These are phyloP conservation scores for Drosophila kuntzei DNA, from an alignment of 2,888 invertebrate species.

Conservation along the genomic window DNA sequence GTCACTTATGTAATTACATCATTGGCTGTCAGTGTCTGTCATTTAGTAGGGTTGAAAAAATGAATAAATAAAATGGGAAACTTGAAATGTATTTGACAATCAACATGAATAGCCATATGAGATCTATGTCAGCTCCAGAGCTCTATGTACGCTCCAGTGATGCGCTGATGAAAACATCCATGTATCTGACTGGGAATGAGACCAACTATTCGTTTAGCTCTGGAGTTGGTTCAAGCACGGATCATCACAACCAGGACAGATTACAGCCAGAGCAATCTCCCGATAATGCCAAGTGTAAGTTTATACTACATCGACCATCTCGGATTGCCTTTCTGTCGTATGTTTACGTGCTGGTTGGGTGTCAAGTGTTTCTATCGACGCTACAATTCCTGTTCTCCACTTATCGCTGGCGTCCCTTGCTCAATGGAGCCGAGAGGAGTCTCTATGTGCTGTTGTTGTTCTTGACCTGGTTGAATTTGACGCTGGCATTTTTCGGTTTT, in stretches of 20 bases:
- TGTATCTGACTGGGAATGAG: not conserved
- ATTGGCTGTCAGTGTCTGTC: conserved; percentile 2
- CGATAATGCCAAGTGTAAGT: not conserved
- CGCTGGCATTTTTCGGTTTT: conserved; percentile 54
- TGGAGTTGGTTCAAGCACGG: conserved; percentile 13
- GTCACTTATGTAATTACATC: not conserved
- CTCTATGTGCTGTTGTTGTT: conserved; percentile 49
- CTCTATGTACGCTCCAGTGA: conserved; percentile 29
- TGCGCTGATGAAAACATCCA: not conserved
- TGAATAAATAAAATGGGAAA: conserved; percentile 3
- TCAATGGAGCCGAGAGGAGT: conserved; percentile 31
- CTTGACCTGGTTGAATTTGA: conserved; percentile 54
- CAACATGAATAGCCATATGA: conserved; percentile 22
- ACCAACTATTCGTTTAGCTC: conserved; percentile 10
- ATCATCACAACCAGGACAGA: not conserved
- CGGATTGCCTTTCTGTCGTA: conserved; percentile 37
- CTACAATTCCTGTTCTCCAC: conserved; percentile 59
- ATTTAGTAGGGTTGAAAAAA: not conserved
- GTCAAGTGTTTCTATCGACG: conserved; percentile 38
- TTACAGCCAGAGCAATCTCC: not conserved
- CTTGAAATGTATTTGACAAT: conserved; percentile 15
- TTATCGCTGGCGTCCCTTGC: conserved; percentile 43
- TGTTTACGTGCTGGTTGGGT: conserved; percentile 45
- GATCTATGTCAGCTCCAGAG: conserved; percentile 46
- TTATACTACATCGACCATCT: not conserved